A percentile compares a stretch with the other conserved stretches of the same genome.
Evolutionary conservation across 2,888 invertebrate genomes (phyloP).

Genomic region (Brenthis ino): DNA sequence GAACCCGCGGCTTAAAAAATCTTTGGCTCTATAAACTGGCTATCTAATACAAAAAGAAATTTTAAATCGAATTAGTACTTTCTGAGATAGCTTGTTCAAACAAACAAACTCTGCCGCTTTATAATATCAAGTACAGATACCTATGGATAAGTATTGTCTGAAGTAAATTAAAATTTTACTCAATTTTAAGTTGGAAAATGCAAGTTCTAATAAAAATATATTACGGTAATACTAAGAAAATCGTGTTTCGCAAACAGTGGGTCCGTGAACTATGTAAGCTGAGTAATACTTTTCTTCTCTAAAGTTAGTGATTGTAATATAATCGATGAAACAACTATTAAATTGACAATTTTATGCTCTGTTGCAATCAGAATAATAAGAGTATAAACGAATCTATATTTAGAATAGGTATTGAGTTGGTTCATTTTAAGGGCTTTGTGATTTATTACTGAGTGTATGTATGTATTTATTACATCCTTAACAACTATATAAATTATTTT

Average conservation of each 20-base stretch:
- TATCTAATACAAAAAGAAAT: too few relatives aligned
- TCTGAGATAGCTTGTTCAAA: too few relatives aligned
- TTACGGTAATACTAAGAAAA: not conserved
- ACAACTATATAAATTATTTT: not conserved
- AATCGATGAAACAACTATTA: slow-evolving; percentile 37
- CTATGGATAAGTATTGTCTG: too few relatives aligned
- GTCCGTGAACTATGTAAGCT: slow-evolving; percentile 26
- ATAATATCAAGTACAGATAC: too few relatives aligned
- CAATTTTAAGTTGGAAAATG: too few relatives aligned
- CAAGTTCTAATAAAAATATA: not conserved
- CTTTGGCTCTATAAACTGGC: too few relatives aligned
- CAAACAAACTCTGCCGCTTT: too few relatives aligned
- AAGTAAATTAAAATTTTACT: too few relatives aligned
- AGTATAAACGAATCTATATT: slow-evolving; percentile 3
- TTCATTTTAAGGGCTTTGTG: not conserved
- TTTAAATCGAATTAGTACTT: too few relatives aligned
- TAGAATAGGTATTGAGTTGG: not conserved
- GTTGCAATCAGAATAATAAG: not conserved
- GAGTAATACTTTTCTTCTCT: slow-evolving; percentile 17
- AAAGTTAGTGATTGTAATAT: slow-evolving; percentile 15
- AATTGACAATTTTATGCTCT: slow-evolving; percentile 12
- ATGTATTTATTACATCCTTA: too few relatives aligned
- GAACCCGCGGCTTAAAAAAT: too few relatives aligned
- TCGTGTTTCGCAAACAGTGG: slow-evolving; percentile 16
- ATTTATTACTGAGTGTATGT: not conserved